phyloP scores from a whole-genome alignment of 2,888 invertebrate species.

The Philonicus albiceps region DNA sequence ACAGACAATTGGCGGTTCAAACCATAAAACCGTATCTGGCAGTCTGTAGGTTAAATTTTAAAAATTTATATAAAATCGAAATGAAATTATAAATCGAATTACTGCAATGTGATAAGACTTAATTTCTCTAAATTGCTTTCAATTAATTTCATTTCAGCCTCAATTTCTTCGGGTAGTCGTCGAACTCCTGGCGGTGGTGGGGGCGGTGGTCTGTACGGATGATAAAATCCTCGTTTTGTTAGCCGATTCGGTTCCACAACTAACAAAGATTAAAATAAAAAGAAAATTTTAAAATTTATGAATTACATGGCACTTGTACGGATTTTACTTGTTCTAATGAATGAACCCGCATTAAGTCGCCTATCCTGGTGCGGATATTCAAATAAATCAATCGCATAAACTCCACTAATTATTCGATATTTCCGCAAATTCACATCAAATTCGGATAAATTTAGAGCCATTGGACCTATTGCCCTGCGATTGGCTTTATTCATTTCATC shows the following conservation, averaged over 20 bases:
- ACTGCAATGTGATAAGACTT: conserved; percentile 76
- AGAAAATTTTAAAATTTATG: too few species aligned
- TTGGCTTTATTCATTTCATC: conserved; percentile 59
- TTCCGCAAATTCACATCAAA: conserved; percentile 78
- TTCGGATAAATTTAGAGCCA: conserved; percentile 61
- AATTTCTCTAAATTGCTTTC: conserved; percentile 79
- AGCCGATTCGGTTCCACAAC: conserved; percentile 65
- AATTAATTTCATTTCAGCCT: conserved; percentile 76
- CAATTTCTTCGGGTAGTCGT: conserved; percentile 80
- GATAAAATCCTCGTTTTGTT: conserved; percentile 69
- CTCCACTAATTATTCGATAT: conserved; percentile 78
- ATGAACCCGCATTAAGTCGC: conserved; percentile 57
- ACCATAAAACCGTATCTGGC: conserved; percentile 77
- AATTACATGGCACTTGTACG: too few species aligned
- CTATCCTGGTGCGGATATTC: conserved; percentile 77
- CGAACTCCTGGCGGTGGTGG: conserved; percentile 72
- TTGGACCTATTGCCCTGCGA: conserved; percentile 58
- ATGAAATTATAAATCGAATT: conserved; percentile 54
- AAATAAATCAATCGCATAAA: conserved; percentile 76
- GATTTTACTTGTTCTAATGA: conserved; percentile 61
- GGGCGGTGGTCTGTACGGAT: conserved; percentile 74
- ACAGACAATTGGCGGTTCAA: conserved; percentile 78
- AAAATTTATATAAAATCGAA: neutral
- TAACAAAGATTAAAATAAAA: conserved; percentile 51
- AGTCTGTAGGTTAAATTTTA: too few species aligned